Evolutionary conservation across 2,797 vertebrate species (phyloP), one percentile per base, ranked within the genome.

Genomic region (Amblyopsis hoosieri): DNA sequence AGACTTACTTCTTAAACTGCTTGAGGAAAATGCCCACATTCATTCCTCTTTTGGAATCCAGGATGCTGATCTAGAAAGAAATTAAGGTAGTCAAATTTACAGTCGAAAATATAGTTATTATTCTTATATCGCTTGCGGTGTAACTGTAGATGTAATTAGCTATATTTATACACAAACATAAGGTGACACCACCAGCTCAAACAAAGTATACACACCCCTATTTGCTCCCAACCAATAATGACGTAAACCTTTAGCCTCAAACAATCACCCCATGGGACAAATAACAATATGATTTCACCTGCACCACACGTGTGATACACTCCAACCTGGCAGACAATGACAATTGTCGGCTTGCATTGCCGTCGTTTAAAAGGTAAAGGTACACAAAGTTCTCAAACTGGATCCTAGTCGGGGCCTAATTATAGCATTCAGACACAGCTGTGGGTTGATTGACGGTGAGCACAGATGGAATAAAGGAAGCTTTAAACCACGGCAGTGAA

Each of bases 11-110:
- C 89, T 98, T 99, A 87, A 99, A 98, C 77, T 99, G 97, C 79
- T 97, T 99, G 75, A 99, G 95, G 88, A 98, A 98, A 91, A 99
- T 99, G 19, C 96, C 97, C 85, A 98, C 91, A 60, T 99, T 99
- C 97, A 99, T 99, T 70, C 93, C 97, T 81, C 97, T 93, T 85
- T 99, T 99, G 74, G 97, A 94, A 90, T 98, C 97, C 82, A 99
- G 91, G 88, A 99, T 93, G 81, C 93, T 94, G 90, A 98, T 88
- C 97, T 98, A 82, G 55, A 78, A 85, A 71, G 69, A 85, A 48
- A 76, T 52, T 4, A 50, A 12, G 76, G 52, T 42, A 8, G 8
- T 29, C 23, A 29, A 29, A 42, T 42, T 1, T 42, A 42, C 37
- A 42, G 9, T 42, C 7, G 37, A 9, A 8, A 42, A 42, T 42